Percentiles rank a stretch among this genome's conserved stretches.
phyloP scores from a whole-genome alignment of 2,113 vertebrate species.

The Apistogramma diplotaenia region DNA sequence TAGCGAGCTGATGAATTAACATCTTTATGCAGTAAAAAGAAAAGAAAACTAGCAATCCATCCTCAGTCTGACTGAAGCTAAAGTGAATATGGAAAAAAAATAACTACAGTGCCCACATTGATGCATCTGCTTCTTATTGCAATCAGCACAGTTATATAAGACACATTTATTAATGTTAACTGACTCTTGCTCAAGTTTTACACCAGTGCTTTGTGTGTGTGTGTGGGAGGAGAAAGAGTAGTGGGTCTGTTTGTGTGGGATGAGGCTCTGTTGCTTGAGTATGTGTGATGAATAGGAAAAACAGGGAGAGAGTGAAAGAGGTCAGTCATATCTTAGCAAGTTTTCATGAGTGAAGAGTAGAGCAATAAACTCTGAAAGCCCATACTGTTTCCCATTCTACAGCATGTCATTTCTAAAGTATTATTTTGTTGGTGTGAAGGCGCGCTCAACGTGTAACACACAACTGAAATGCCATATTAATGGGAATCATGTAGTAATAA shows the following conservation, averaged over 20 bases:
- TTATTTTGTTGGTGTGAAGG: not conserved
- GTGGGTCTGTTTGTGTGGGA: constrained; percentile 37
- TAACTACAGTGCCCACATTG: not conserved
- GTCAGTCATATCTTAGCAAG: constrained; percentile 14
- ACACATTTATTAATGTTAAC: not conserved
- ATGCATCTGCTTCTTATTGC: not conserved
- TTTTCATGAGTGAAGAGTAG: constrained; percentile 10
- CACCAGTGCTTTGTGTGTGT: constrained; percentile 9
- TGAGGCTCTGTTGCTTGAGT: constrained; percentile 16
- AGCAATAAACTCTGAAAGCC: constrained; percentile 35
- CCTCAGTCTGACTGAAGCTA: not conserved
- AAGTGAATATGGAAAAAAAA: not conserved
- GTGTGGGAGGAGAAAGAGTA: constrained; percentile 16
- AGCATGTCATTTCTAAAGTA: not conserved
- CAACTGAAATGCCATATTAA: not conserved
- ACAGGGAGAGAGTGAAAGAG: constrained; percentile 19
- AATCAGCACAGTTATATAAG: not conserved
- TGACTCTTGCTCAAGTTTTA: constrained; percentile 5
- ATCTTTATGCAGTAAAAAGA: not conserved
- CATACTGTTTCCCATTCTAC: constrained; percentile 10
- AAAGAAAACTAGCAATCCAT: not conserved
- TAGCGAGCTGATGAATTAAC: not conserved
- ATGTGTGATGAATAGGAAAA: constrained; percentile 19
- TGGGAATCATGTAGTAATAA: fast-evolving
- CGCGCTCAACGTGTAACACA: not conserved